These are phyloP conservation scores for Labia minor DNA, from an alignment of 2,888 invertebrate genomes.

Conservation along the genomic window DNA sequence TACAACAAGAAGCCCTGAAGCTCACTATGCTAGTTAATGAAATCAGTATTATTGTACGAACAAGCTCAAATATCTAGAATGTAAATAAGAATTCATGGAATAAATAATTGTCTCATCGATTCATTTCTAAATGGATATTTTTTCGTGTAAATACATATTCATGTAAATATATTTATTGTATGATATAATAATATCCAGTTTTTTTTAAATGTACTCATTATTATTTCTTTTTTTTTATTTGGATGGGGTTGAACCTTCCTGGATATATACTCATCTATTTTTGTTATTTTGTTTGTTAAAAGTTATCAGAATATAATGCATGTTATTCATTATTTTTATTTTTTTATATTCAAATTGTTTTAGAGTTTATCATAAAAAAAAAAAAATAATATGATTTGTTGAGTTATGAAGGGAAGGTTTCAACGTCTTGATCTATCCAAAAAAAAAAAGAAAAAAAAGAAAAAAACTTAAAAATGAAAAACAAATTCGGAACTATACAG, in stretches of 20 bases:
- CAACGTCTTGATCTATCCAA: too few relatives aligned
- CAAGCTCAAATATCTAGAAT: not conserved
- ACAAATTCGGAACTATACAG: slow-evolving; percentile 45
- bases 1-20: too few relatives aligned
- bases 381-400: not conserved
- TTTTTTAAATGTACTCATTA: too few relatives aligned
- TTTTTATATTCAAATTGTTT: slow-evolving; percentile 20
- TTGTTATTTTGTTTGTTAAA: not conserved
- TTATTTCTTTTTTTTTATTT: too few relatives aligned
- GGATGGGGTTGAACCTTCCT: too few relatives aligned
- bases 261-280: not conserved
- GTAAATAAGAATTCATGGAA: not conserved
- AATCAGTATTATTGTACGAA: slow-evolving; percentile 7
- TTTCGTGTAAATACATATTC: not conserved
- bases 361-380: not conserved
- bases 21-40: not conserved
- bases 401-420: not conserved
- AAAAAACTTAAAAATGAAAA: slow-evolving; percentile 26
- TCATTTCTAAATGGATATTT: too few relatives aligned
- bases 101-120: too few relatives aligned
- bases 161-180: not conserved
- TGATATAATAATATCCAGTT: too few relatives aligned
- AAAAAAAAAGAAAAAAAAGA: too few relatives aligned
- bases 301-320: too few relatives aligned
- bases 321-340: slow-evolving; percentile 16